A percentile compares a stretch with the other conserved stretches of the same genome.
Evolutionary conservation across 1,140 invertebrate genomes (phyloP).

Genomic region (Cydia strobilella): DNA sequence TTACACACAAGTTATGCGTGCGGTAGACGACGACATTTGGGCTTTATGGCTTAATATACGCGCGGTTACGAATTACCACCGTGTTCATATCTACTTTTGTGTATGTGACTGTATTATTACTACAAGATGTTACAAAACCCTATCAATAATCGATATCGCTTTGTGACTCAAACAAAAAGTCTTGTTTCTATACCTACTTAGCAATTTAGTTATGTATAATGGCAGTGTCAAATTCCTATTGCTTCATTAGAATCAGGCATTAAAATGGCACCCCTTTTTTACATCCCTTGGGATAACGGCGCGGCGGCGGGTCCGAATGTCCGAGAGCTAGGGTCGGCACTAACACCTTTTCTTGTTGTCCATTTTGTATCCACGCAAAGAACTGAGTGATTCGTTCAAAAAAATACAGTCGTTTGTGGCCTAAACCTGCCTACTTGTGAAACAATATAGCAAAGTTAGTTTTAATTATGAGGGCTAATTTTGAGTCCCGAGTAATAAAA

Average conservation of each 20-base stretch:
- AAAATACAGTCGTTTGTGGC: too few relatives aligned
- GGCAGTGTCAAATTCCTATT: neutral
- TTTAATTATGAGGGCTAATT: too few relatives aligned
- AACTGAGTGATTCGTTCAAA: too few relatives aligned
- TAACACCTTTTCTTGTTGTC: neutral
- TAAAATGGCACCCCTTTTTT: constrained; percentile 4
- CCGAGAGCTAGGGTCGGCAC: constrained; percentile 43
- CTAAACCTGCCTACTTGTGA: too few relatives aligned
- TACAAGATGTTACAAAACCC: neutral
- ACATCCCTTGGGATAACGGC: neutral
- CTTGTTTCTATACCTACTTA: too few relatives aligned
- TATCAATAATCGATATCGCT: too few relatives aligned
- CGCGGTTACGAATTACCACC: constrained; percentile 8
- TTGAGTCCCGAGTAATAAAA: too few relatives aligned
- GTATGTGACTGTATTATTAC: neutral
- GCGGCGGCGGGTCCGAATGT: neutral
- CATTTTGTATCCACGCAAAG: neutral
- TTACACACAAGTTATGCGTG: neutral
- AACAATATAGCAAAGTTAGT: too few relatives aligned
- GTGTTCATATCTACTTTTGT: neutral
- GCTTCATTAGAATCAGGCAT: constrained; percentile 4
- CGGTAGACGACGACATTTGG: neutral
- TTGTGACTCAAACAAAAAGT: too few relatives aligned
- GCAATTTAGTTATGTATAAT: neutral
- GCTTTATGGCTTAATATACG: constrained; percentile 17